Evolutionary conservation across 2,113 vertebrate species (phyloP).

Genomic region (Cryptoleucopteryx plumbea): DNA sequence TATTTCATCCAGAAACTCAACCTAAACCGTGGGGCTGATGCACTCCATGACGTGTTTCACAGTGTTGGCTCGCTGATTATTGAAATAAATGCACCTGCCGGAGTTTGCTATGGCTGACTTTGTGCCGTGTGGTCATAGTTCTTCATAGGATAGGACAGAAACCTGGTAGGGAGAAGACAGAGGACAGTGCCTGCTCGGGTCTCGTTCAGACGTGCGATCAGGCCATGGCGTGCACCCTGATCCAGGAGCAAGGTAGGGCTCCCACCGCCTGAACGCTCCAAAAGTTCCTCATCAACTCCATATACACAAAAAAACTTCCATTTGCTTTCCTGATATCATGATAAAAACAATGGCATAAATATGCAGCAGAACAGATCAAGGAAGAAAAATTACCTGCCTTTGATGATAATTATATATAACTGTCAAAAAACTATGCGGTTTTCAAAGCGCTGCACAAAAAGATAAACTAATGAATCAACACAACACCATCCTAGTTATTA

Average conservation of each 20-base stretch:
- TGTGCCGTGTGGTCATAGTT: background rate
- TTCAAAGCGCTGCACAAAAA: slow-evolving; percentile 33
- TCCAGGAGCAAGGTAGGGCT: background rate
- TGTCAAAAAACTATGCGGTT: slow-evolving; percentile 2
- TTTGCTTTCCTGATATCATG: background rate
- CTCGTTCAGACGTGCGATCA: background rate
- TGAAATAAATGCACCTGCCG: background rate
- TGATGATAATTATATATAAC: slow-evolving; percentile 42
- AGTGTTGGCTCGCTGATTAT: background rate
- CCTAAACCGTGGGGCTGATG: background rate
- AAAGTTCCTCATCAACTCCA: background rate
- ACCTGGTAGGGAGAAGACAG: background rate
- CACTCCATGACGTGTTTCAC: background rate
- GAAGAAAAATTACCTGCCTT: slow-evolving; percentile 29
- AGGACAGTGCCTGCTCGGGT: background rate
- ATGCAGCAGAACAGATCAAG: slow-evolving; percentile 4
- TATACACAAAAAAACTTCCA: background rate
- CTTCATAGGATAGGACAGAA: background rate
- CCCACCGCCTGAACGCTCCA: background rate
- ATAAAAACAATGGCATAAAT: slow-evolving; percentile 32
- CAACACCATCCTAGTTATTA: background rate
- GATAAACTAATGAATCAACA: slow-evolving; percentile 33
- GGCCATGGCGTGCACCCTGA: background rate
- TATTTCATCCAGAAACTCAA: background rate
- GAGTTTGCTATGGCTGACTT: background rate